Conservation (phyloP, 2,888 invertebrate genomes). For the Drepanosiphum platanoidis region DNA sequence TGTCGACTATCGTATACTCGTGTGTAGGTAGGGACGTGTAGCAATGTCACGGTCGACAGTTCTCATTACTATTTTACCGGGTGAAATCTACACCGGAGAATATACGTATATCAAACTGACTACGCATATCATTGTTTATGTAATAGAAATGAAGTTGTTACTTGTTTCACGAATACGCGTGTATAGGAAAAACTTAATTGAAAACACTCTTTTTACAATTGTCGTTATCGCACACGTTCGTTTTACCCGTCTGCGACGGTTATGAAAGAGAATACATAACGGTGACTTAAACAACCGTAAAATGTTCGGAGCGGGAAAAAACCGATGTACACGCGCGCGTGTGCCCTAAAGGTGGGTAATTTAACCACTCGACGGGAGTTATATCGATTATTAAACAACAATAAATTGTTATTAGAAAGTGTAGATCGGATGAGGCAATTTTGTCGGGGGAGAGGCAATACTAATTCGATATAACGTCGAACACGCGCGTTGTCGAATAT, state of each 20-base stretch:
- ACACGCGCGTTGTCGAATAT: background rate
- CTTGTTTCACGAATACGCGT: background rate
- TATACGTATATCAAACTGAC: background rate
- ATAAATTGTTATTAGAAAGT: background rate
- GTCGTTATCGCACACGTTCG: background rate
- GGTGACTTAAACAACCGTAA: constrained; percentile 32
- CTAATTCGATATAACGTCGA: background rate
- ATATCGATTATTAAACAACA: background rate
- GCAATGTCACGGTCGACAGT: background rate
- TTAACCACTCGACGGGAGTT: constrained; percentile 10
- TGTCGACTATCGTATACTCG: no score
- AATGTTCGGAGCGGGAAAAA: background rate
- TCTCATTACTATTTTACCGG: background rate
- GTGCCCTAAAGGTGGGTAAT: background rate
- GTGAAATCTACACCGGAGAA: background rate
- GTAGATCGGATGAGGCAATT: background rate
- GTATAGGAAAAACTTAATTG: background rate
- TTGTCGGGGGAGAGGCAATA: background rate
- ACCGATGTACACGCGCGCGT: background rate
- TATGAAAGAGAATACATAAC: background rate
- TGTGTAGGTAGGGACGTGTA: background rate
- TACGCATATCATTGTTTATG: background rate
- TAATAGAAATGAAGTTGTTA: background rate
- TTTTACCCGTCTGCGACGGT: background rate
- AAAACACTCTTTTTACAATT: background rate